Evolutionary conservation across 2,888 invertebrate genomes (phyloP).

Genomic region (Gibbula magus): DNA sequence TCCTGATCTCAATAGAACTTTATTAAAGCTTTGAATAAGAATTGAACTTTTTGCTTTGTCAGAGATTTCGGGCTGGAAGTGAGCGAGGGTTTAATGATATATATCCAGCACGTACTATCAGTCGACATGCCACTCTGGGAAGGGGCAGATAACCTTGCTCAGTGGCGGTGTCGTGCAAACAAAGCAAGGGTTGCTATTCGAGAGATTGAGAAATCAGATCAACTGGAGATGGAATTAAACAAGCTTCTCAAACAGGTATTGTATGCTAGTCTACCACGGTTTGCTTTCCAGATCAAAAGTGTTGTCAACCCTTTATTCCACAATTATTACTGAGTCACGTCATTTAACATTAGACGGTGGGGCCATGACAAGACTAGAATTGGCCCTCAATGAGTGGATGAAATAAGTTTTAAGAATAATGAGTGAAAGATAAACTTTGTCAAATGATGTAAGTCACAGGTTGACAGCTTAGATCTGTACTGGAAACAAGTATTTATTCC

Average conservation of each 20-base stretch:
- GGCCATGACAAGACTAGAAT: too few relatives aligned
- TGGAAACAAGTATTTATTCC: too few relatives aligned
- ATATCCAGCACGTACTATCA: slow-evolving; percentile 55
- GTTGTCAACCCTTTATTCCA: too few relatives aligned
- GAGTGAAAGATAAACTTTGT: too few relatives aligned
- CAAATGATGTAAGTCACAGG: too few relatives aligned
- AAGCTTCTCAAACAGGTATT: slow-evolving; percentile 52
- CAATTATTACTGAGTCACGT: background rate
- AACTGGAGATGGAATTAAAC: slow-evolving; percentile 46
- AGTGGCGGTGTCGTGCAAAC: background rate
- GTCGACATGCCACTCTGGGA: background rate
- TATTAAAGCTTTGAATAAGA: too few relatives aligned
- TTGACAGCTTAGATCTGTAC: too few relatives aligned
- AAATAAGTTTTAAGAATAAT: too few relatives aligned
- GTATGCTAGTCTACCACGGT: background rate
- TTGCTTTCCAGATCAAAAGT: too few relatives aligned
- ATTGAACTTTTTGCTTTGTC: background rate
- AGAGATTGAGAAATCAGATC: slow-evolving; percentile 45
- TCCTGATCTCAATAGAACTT: too few relatives aligned
- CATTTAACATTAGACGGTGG: background rate
- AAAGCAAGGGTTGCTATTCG: slow-evolving; percentile 26
- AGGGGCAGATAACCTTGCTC: background rate
- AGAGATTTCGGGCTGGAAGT: slow-evolving; percentile 62
- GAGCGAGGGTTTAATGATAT: slow-evolving; percentile 58
- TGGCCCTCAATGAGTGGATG: too few relatives aligned